Evolutionary conservation across 2,113 vertebrate genomes (phyloP).

Genomic region (Planiliza haematocheilus): DNA sequence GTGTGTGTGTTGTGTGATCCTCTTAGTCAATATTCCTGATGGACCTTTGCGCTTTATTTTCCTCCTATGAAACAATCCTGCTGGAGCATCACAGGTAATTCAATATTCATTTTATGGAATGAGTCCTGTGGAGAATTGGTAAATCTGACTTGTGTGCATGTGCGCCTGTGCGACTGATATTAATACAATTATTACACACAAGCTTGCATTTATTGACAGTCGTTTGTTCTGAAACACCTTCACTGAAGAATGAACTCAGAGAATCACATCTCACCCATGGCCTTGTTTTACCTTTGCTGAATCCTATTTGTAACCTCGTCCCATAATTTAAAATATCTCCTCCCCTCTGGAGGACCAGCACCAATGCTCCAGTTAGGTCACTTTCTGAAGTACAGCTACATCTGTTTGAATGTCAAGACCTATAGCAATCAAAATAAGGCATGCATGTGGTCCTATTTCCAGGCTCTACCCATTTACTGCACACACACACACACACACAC

Average conservation of each 20-base stretch:
- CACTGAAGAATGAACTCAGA: slow-evolving; percentile 19
- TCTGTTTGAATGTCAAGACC: slow-evolving; percentile 25
- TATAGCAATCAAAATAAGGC: background rate
- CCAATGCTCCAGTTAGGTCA: slow-evolving; percentile 20
- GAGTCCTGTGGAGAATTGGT: slow-evolving; percentile 45
- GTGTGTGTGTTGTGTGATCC: slow-evolving; percentile 54
- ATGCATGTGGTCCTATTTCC: background rate
- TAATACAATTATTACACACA: slow-evolving; percentile 14
- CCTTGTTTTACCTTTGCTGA: slow-evolving; percentile 11
- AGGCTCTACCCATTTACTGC: background rate
- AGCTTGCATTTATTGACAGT: background rate
- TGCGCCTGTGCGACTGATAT: background rate
- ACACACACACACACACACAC: background rate
- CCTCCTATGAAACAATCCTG: slow-evolving; percentile 53
- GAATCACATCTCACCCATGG: slow-evolving; percentile 1
- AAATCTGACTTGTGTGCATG: background rate
- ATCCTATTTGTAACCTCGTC: slow-evolving; percentile 14
- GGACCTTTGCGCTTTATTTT: slow-evolving; percentile 65
- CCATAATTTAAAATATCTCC: slow-evolving; percentile 30
- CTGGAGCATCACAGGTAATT: slow-evolving; percentile 59
- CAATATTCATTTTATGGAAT: slow-evolving; percentile 65
- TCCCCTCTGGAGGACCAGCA: slow-evolving; percentile 3
- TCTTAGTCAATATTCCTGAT: slow-evolving; percentile 67
- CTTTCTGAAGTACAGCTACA: slow-evolving; percentile 26
- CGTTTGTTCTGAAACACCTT: background rate